Conservation (phyloP, 2,797 vertebrate genomes). For the Erpetoichthys calabaricus region DNA sequence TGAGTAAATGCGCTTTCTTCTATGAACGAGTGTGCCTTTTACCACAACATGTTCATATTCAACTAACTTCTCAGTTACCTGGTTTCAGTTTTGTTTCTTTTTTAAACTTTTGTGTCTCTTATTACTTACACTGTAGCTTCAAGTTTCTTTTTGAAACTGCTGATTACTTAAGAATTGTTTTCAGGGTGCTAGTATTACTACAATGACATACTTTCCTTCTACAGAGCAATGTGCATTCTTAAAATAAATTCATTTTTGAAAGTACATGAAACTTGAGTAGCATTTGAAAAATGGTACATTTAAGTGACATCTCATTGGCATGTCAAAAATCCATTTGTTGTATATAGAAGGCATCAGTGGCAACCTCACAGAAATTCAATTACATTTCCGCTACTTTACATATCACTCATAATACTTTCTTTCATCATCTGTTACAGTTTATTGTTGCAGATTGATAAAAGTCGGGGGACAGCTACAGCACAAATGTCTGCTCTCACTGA, state of each 20-base stretch:
- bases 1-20: too few relatives aligned
- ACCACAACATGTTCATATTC: too few relatives aligned
- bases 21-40: too few relatives aligned
- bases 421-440: background rate
- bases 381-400: background rate
- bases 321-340: background rate
- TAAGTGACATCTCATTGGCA: background rate
- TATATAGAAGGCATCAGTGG: background rate
- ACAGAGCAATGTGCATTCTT: too few relatives aligned
- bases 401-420: background rate
- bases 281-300: background rate
- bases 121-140: too few relatives aligned
- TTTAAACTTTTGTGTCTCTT: background rate
- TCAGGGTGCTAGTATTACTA: background rate
- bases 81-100: background rate
- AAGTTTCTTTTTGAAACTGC: too few relatives aligned
- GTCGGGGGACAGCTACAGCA: background rate
- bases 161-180: background rate
- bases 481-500: background rate
- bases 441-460: background rate
- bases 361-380: background rate
- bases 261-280: background rate
- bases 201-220: background rate
- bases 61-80: too few relatives aligned
- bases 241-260: background rate